Conservation (phyloP, 2,113 vertebrate species). For the Parus major region DNA sequence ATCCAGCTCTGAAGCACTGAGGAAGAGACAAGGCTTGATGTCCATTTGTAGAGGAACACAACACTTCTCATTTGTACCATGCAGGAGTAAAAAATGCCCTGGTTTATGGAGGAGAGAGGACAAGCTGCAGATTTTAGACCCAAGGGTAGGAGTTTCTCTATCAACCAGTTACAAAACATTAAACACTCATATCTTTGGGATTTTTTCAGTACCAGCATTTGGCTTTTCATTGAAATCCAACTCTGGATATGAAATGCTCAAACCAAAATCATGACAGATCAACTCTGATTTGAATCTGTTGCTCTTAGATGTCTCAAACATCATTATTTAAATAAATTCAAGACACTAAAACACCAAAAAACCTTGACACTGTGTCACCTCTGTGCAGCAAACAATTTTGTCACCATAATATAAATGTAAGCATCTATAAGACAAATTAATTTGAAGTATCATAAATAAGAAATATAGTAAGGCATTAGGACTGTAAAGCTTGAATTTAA, state of each 20-base stretch:
- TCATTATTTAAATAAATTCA: background rate
- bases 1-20: background rate
- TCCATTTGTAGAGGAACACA: background rate
- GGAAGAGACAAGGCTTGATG: background rate
- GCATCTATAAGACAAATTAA: background rate
- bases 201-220: background rate
- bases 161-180: background rate
- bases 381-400: background rate
- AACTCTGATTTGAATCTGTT: background rate
- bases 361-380: background rate
- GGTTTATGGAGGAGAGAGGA: background rate
- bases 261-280: background rate
- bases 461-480: background rate
- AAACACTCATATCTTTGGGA: background rate
- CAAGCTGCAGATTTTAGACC: background rate
- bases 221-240: background rate
- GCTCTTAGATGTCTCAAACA: background rate
- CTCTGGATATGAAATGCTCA: background rate
- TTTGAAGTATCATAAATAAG: conserved; percentile 1
- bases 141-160: background rate
- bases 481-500: background rate
- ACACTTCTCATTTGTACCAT: background rate
- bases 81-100: background rate
- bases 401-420: background rate
- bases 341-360: background rate